These are phyloP conservation scores for Meloe dianella DNA, from an alignment of 2,888 invertebrate species.

Conservation along the genomic window DNA sequence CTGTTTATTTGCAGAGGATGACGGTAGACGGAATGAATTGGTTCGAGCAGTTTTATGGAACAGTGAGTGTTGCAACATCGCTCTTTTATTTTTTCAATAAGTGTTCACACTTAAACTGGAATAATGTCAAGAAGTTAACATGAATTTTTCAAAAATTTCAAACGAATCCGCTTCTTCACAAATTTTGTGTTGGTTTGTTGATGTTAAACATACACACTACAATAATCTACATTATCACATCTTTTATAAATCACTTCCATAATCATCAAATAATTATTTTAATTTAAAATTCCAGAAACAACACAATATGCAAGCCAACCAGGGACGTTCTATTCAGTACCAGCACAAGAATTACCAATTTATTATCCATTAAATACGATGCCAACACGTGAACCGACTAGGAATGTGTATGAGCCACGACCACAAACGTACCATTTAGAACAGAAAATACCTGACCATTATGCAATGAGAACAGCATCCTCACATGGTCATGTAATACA, in stretches of 20 bases:
- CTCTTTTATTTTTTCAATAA: not conserved
- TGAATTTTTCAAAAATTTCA: not conserved
- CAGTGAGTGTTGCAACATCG: conserved; percentile 67
- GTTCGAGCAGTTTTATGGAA: conserved; percentile 84
- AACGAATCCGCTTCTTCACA: too few relatives aligned
- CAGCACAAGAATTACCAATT: conserved; percentile 60
- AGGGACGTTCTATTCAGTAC: conserved; percentile 63
- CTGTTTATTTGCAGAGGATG: conserved; percentile 68
- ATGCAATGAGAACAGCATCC: conserved; percentile 58
- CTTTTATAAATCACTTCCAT: too few relatives aligned
- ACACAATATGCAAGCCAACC: conserved; percentile 62
- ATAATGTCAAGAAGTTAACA: not conserved
- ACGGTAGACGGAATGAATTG: conserved; percentile 79
- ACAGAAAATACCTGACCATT: conserved; percentile 56
- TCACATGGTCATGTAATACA: conserved; percentile 64
- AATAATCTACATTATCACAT: too few relatives aligned
- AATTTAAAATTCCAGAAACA: conserved; percentile 57
- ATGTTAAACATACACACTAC: not conserved
- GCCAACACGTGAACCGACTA: conserved; percentile 49
- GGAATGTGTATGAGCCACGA: conserved; percentile 54
- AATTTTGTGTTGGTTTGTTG: not conserved
- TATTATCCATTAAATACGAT: conserved; percentile 51
- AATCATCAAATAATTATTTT: not conserved
- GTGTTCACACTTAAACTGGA: not conserved
- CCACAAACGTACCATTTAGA: conserved; percentile 55